Percentiles rank a stretch among this genome's conserved stretches.
Evolutionary conservation across 2,113 vertebrate genomes (phyloP).

Genomic region (Crotophaga sulcirostris): DNA sequence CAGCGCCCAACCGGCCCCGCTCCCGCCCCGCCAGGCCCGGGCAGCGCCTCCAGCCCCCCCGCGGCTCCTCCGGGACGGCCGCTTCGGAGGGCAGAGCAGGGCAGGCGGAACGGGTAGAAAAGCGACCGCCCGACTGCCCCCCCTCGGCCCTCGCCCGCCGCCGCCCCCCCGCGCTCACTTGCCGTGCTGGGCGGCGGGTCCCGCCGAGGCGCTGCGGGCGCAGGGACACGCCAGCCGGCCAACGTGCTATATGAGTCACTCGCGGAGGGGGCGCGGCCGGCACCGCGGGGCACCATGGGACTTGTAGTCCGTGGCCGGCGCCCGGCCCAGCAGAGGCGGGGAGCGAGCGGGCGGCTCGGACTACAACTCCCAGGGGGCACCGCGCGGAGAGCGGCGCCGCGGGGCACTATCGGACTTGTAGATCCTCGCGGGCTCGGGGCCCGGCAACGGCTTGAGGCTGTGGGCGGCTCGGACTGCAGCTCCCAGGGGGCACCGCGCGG

Average conservation of each 20-base stretch:
- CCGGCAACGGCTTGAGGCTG: background rate
- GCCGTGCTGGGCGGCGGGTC: background rate
- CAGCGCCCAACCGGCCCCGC: background rate
- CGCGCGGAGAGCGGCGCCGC: background rate
- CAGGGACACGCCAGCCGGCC: background rate
- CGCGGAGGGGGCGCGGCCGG: background rate
- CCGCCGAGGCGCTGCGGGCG: background rate
- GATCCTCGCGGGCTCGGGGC: accelerated
- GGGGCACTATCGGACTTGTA: background rate
- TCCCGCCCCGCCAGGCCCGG: background rate
- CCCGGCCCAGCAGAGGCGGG: background rate
- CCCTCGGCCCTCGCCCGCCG: background rate
- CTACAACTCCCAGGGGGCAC: background rate
- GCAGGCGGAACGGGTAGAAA: background rate
- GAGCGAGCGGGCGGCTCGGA: background rate
- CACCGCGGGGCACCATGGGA: background rate
- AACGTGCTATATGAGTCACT: conserved; percentile 37
- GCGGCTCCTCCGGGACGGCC: background rate
- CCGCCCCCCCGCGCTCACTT: background rate
- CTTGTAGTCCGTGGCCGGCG: background rate
- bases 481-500: background rate
- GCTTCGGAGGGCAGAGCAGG: background rate
- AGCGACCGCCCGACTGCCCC: background rate
- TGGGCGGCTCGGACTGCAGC: background rate
- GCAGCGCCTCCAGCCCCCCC: background rate